phyloP scores from a whole-genome alignment of 2,797 vertebrate species.

The Rachycentron canadum region DNA sequence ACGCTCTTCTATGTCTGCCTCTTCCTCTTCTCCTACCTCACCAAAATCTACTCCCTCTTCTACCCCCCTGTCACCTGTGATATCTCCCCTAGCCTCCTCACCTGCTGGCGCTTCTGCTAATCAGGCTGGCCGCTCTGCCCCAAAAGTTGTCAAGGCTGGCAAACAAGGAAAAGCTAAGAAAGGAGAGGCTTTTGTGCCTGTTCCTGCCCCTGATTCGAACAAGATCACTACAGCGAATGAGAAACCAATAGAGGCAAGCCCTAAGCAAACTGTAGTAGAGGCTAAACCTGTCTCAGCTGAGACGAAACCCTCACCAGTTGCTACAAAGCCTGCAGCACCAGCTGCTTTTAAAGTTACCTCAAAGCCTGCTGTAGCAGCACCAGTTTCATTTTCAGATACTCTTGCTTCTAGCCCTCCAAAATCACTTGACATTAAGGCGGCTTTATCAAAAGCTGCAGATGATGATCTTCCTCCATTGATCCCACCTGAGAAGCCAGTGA shows the following conservation, averaged over 20 bases:
- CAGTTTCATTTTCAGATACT: constrained; percentile 77
- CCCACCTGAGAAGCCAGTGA: constrained; percentile 87
- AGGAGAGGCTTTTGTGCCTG: constrained; percentile 75
- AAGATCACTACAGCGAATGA: constrained; percentile 39
- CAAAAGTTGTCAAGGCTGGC: constrained; percentile 86
- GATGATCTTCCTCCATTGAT: constrained; percentile 96
- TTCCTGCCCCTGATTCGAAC: constrained; percentile 30
- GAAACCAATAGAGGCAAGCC: constrained; percentile 37
- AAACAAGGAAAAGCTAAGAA: constrained; percentile 85
- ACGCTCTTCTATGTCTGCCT: constrained; percentile 83
- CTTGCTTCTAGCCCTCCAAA: constrained; percentile 74
- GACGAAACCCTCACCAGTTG: constrained; percentile 15
- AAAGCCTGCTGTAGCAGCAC: constrained; percentile 76
- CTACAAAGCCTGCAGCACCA: constrained; percentile 57
- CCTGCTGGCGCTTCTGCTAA: constrained; percentile 47
- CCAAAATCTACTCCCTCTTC: constrained; percentile 81
- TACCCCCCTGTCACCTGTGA: constrained; percentile 68
- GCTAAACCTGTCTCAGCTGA: constrained; percentile 47
- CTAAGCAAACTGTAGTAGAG: constrained; percentile 43
- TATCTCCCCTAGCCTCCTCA: constrained; percentile 77
- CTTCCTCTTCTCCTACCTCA: constrained; percentile 84
- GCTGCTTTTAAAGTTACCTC: constrained; percentile 80
- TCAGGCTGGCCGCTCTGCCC: constrained; percentile 61
- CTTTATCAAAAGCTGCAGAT: constrained; percentile 70
- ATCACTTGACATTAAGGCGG: constrained; percentile 57